Percentiles rank a stretch among this genome's conserved stretches.
Conservation (phyloP, 2,888 invertebrate genomes). For the Metallyticus violacea region DNA sequence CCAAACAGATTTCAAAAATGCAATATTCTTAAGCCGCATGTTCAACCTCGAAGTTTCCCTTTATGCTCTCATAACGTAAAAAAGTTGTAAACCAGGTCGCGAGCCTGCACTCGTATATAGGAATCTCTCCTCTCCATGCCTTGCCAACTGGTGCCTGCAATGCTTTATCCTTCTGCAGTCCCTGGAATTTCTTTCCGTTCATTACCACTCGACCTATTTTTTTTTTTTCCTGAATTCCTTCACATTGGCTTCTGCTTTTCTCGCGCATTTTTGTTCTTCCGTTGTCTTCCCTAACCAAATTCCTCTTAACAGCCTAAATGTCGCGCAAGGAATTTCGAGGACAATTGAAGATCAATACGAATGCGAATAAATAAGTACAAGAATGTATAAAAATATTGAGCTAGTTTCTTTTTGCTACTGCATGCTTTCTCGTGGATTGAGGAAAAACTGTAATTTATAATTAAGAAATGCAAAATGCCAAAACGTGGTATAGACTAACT, state of each 20-base stretch:
- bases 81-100: neutral
- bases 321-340: neutral
- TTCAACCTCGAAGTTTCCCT: neutral
- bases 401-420: too few relatives aligned
- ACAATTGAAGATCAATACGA: neutral
- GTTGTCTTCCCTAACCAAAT: neutral
- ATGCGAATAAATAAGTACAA: too few relatives aligned
- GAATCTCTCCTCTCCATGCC: neutral
- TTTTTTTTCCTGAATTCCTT: neutral
- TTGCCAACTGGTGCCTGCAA: neutral
- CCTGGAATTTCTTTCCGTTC: neutral
- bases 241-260: neutral
- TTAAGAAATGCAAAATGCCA: too few relatives aligned
- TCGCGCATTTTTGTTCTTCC: neutral
- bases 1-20: too few relatives aligned
- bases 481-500: too few relatives aligned
- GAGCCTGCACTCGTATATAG: neutral
- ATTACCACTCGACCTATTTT: neutral
- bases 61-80: neutral
- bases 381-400: too few relatives aligned
- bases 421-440: too few relatives aligned
- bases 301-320: neutral
- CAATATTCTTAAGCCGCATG: neutral
- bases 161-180: neutral
- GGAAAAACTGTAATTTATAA: too few relatives aligned